Base-by-base conservation (phyloP, 2,113 vertebrate genomes). In the Chloropsis hardwickii region DNA sequence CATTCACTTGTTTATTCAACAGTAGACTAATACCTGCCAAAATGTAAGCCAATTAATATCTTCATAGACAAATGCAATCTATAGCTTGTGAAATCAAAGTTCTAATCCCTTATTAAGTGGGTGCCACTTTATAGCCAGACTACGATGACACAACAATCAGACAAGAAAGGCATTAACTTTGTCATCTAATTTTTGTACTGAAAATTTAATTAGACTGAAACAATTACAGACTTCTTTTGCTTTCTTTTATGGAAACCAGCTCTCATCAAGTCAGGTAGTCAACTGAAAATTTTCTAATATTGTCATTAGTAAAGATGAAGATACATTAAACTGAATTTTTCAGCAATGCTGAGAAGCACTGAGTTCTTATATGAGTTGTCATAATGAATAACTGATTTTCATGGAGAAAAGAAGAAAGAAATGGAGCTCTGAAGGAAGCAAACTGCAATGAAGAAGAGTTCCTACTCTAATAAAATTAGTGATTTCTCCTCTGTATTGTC, bases 261-360 rank as follows among this genome's bases (percentile, higher is more conserved):
- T 88, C 72, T 88, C 85, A 90, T 81, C 64, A 86, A 88, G 45
- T 61, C 61, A 81, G 79, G 86, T 39, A 70, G 33, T 74, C 78
- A 86, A 79, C 50, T 53, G 77, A 91, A 94, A 27, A 74, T 22
- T 79, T 57, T 89, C 66, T 73, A 79, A 76, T 74, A 35, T 76
- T 60, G 53, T 48, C 42, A 91, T 90, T 94, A 96, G 58, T 64
- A 70, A 91, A 81, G 86, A 90, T 12, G 22, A 84, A 86, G 87
- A 93, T 48, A 39, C 37, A 33, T 17, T 47, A 81, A 61, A 92
- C 67, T 83, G 40, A 90, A 57, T 91, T 92, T 95, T 91, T 92
- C 39, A 54, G 51, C 73, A 90, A 81, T 72, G 29, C 88, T 90
- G 65, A 91, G 51, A 91, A 97, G 81, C 67, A 58, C 27, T 15